phyloP scores from a whole-genome alignment of 2,113 vertebrate genomes.

The Paracanthobrama guichenoti region DNA sequence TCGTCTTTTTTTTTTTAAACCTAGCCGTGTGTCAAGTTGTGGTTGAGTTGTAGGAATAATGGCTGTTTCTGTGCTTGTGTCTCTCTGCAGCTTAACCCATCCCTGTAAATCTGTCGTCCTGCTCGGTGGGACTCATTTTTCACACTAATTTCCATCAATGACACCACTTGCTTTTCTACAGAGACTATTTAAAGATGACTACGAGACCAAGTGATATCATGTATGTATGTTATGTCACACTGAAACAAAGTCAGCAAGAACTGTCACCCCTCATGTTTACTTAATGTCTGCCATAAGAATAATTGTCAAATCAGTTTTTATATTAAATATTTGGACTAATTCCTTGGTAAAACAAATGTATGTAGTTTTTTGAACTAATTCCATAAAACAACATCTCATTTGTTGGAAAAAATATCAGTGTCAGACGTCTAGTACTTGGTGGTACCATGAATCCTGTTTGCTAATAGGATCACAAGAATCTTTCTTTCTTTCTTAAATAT shows the following conservation, averaged over 20 bases:
- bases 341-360: constrained; percentile 13
- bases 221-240: not conserved
- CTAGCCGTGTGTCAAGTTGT: constrained; percentile 15
- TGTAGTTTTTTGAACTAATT: not conserved
- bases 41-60: constrained; percentile 24
- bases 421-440: constrained; percentile 25
- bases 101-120: constrained; percentile 51
- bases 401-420: constrained; percentile 8
- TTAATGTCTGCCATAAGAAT: constrained; percentile 1
- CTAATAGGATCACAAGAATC: constrained; percentile 49
- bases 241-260: constrained; percentile 24
- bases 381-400: not conserved
- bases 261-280: not conserved
- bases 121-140: constrained; percentile 9
- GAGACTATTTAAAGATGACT: constrained; percentile 49
- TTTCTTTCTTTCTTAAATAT: not conserved
- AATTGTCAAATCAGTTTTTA: constrained; percentile 19
- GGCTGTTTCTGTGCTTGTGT: constrained; percentile 43
- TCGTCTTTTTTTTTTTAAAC: not conserved
- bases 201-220: constrained; percentile 47
- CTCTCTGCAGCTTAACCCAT: constrained; percentile 38
- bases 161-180: constrained; percentile 17
- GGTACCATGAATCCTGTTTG: constrained; percentile 36
- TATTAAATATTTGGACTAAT: not conserved
- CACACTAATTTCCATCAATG: constrained; percentile 28